A percentile compares a stretch with the other conserved stretches of the same genome.
Evolutionary conservation across 1,140 invertebrate genomes (phyloP).

Genomic region (Holotrichia oblita): DNA sequence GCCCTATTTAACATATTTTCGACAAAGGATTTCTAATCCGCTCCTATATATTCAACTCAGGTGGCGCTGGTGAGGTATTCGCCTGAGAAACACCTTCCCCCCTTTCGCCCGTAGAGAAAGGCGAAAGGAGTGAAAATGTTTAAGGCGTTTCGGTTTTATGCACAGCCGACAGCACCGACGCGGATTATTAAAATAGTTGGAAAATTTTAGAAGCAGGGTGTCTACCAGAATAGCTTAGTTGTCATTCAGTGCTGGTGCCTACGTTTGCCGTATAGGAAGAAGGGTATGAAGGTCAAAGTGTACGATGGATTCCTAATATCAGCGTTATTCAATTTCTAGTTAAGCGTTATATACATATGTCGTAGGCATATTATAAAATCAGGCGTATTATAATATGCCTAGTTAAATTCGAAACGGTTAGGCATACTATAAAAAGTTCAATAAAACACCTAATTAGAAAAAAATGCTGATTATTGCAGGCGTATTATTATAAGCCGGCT

Average conservation of each 20-base stretch:
- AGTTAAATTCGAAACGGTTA: too few relatives aligned
- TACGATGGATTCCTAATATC: too few relatives aligned
- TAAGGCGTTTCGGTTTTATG: neutral
- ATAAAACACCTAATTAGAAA: too few relatives aligned
- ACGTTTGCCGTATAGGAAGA: too few relatives aligned
- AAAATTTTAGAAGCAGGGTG: neutral
- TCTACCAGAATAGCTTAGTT: neutral
- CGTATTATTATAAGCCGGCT: too few relatives aligned
- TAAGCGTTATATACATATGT: too few relatives aligned
- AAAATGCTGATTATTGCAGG: too few relatives aligned
- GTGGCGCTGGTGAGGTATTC: neutral
- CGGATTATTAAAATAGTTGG: conserved; percentile 34
- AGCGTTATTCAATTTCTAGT: too few relatives aligned
- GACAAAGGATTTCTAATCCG: conserved; percentile 32
- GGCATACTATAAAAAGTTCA: too few relatives aligned
- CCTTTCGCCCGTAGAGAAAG: neutral
- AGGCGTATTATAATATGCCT: too few relatives aligned
- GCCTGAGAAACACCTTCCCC: neutral
- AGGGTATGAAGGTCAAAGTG: too few relatives aligned
- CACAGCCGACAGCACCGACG: neutral
- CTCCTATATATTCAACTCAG: conserved; percentile 23
- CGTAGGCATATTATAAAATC: too few relatives aligned
- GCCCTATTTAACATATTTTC: conserved; percentile 24
- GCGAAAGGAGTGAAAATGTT: neutral
- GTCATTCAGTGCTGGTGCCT: conserved; percentile 14